These are phyloP conservation scores for Acropora yongei DNA, from an alignment of 64 coral and sea anemone genomes.

Conservation along the genomic window DNA sequence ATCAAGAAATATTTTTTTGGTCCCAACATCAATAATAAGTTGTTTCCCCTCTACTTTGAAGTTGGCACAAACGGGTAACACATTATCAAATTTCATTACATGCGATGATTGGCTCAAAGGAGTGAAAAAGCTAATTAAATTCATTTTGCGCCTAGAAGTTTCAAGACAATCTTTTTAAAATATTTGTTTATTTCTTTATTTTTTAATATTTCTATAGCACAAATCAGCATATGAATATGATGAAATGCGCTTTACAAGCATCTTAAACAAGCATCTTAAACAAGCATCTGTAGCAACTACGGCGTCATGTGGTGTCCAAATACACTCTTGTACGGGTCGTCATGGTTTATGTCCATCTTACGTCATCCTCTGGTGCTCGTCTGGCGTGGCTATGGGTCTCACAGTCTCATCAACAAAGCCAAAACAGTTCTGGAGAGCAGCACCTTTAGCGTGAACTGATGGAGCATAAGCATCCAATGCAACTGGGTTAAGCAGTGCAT, in stretches of 20 bases:
- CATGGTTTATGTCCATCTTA: neutral
- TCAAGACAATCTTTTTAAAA: neutral
- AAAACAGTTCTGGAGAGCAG: no score
- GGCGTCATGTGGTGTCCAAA: conserved; percentile 2
- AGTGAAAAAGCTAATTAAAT: neutral
- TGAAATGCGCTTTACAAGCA: no score
- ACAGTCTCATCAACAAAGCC: no score
- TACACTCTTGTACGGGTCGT: neutral
- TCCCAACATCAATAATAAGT: no score
- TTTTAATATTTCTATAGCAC: no score
- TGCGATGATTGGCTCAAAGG: neutral
- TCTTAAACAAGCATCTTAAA: neutral
- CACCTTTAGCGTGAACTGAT: neutral
- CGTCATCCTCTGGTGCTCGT: no score
- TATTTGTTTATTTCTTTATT: no score
- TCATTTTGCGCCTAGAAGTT: neutral
- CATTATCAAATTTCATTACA: conserved; percentile 5
- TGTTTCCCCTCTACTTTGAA: no score
- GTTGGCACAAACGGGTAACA: neutral
- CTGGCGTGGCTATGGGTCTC: no score
- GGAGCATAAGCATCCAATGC: neutral
- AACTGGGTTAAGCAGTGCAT: neutral
- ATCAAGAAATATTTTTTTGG: no score
- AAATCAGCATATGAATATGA: no score
- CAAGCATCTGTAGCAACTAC: neutral